Conservation (phyloP, 2,113 vertebrate species). For the Procavia capensis region DNA sequence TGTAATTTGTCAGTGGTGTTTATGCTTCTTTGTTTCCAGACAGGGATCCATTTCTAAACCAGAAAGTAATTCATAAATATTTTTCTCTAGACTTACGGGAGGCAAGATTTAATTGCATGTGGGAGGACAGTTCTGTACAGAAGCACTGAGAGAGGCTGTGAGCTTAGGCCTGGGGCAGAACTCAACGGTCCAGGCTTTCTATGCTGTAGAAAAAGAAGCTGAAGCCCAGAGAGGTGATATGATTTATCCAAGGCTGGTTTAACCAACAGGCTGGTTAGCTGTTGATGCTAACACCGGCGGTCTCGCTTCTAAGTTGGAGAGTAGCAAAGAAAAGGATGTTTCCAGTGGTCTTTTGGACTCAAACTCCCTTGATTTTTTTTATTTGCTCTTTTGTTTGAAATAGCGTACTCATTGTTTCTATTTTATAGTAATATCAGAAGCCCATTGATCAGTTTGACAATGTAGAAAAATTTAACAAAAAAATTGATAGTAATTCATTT, state of each 20-base stretch:
- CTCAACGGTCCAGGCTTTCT: not conserved
- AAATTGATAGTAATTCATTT: not conserved
- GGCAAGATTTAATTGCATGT: not conserved
- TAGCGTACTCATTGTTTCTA: not conserved
- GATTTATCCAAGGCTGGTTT: not conserved
- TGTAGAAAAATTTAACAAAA: not conserved
- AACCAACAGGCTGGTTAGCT: not conserved
- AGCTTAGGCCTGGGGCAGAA: not conserved
- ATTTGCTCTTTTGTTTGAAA: not conserved
- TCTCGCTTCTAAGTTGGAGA: not conserved
- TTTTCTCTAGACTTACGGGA: slow-evolving; percentile 42
- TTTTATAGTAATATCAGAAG: not conserved
- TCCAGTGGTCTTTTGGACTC: not conserved
- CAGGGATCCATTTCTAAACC: slow-evolving; percentile 62
- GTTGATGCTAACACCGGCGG: not conserved
- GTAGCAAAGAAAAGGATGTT: not conserved
- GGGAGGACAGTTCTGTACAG: slow-evolving; percentile 36
- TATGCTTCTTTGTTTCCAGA: slow-evolving; percentile 58
- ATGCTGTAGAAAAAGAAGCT: not conserved
- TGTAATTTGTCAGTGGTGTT: slow-evolving; percentile 57
- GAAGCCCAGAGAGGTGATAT: not conserved
- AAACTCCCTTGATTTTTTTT: not conserved
- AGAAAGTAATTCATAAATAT: slow-evolving; percentile 76
- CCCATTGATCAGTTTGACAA: slow-evolving; percentile 28
- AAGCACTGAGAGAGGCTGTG: slow-evolving; percentile 26